Conservation (phyloP, 2,113 vertebrate genomes). For the Ploceus nigricollis region DNA sequence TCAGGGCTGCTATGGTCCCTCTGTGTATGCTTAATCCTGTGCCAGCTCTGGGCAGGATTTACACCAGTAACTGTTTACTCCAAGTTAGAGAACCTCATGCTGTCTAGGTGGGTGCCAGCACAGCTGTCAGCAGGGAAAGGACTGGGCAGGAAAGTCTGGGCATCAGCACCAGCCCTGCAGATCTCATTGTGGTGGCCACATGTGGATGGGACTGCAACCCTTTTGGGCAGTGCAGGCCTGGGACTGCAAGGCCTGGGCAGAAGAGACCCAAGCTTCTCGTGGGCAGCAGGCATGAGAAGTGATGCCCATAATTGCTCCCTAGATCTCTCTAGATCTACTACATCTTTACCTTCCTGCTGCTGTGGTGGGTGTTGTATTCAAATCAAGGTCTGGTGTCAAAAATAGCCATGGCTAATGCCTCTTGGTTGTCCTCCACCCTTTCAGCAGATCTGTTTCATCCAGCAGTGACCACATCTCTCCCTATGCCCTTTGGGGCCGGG, state of each 20-base stretch:
- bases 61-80: neutral
- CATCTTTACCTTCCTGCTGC: neutral
- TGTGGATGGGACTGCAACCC: too few species aligned
- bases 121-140: neutral
- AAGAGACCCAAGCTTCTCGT: accelerated
- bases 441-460: neutral
- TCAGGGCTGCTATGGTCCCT: neutral
- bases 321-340: neutral
- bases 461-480: accelerated
- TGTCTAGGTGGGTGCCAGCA: neutral
- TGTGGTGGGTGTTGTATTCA: neutral
- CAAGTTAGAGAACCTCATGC: neutral
- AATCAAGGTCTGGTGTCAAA: neutral
- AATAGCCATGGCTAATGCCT: neutral
- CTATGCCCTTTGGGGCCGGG: accelerated
- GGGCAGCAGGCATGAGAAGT: neutral
- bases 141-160: neutral
- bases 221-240: neutral
- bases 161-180: neutral
- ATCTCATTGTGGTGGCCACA: neutral
- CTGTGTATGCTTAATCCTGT: neutral
- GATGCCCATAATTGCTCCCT: accelerated
- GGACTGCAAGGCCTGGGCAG: neutral
- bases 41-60: neutral
- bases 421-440: neutral